Evolutionary conservation across 2,888 invertebrate species (phyloP), one percentile per base, ranked within the genome.

Genomic region (Thelaira solivaga): DNA sequence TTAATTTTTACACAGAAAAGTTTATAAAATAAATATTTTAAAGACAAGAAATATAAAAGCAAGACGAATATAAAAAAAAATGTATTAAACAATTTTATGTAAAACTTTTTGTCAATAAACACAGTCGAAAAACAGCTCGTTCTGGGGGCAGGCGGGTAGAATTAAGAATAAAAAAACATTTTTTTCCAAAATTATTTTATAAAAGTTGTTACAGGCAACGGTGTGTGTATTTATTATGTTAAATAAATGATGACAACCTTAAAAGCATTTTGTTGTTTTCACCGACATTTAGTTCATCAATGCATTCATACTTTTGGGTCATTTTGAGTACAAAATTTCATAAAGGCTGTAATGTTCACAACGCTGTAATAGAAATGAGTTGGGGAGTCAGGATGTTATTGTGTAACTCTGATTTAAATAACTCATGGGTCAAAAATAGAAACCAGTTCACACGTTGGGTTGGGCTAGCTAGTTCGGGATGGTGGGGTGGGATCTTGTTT

Each of bases 181-280:
- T 31, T 49, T 64, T 41, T 51, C 29, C 26, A 22, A 69, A 78
- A 64, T 69, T 65, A 64, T 78, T 74, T 68, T 18, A 51, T 51
- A 61, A 43, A 61, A 29, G 51, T 74, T 43, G 13, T 18, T 47
- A 26, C 8, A n/a, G 36, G 20, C 26, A 71, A 24, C 16, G 16
- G 24, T 64, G 57, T 10, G 34, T 64, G 39, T 11, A 20, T 43
- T 18, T 20, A 8, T 73, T 76, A 67, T 68, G 45, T 49, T 82
- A 64, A 81, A 82, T 80, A 82, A 82, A 80, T 81, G 80, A 82
- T 82, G 82, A 76, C 69, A 75, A 68, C 72, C 71, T 72, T 82
- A 81, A 82, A 82, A 82, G 82, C 82, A 72, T 82, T 82, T 73
- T 76, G 78, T 71, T 82, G 82, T 82, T 81, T 76, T 76, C 71